Percentiles rank a stretch among this genome's conserved stretches.
phyloP scores from a whole-genome alignment of 2,113 vertebrate species.

The Pachyramphus minor region DNA sequence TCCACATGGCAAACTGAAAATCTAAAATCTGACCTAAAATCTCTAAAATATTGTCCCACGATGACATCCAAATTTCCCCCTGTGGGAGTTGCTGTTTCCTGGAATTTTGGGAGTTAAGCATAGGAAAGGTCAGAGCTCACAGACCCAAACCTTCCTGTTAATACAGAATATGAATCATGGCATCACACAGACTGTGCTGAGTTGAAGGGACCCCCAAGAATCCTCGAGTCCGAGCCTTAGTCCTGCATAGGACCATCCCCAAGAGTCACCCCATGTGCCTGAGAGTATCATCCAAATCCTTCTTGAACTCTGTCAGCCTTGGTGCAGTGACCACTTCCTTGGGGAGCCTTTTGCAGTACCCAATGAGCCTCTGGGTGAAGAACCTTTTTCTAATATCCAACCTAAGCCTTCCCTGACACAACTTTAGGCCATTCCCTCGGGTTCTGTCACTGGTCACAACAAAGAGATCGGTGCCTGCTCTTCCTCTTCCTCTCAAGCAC shows the following conservation, averaged over 20 bases:
- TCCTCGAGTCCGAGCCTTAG: background rate
- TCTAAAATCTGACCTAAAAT: background rate
- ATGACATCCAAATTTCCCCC: rapidly evolving
- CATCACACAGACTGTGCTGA: background rate
- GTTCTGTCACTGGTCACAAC: background rate
- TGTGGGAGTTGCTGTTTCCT: background rate
- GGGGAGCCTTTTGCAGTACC: background rate
- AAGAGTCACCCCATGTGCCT: background rate
- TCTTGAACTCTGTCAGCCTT: background rate
- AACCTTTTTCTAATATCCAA: background rate
- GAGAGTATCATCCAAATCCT: background rate
- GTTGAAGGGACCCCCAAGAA: background rate
- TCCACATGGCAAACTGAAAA: background rate
- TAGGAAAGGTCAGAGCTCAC: background rate
- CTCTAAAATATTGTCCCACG: background rate
- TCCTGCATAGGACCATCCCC: background rate
- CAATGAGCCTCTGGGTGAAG: background rate
- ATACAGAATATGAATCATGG: background rate
- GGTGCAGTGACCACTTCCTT: background rate
- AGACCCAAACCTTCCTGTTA: background rate
- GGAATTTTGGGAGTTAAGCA: background rate
- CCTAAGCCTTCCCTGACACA: background rate
- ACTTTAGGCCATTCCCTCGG: background rate
- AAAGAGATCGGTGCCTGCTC: background rate
- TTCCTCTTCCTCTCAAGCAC: background rate